phyloP scores from a whole-genome alignment of 1,140 invertebrate genomes.

The Danaus melanippus region DNA sequence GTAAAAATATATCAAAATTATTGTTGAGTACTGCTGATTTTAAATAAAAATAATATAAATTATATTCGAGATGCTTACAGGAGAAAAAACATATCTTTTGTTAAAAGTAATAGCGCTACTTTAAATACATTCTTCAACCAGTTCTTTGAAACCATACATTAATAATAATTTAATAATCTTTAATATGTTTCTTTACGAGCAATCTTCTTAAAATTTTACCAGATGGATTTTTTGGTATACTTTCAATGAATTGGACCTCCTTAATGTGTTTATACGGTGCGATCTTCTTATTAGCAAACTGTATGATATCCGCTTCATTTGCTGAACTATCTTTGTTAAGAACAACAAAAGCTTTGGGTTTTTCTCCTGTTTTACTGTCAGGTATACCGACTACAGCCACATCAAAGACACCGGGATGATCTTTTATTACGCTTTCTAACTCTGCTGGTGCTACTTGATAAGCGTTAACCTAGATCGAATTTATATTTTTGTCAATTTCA shows the following conservation, averaged over 20 bases:
- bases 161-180: no score
- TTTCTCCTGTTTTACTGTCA: constrained; percentile 80
- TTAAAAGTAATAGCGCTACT: no score
- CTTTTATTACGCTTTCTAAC: constrained; percentile 83
- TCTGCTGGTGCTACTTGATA: constrained; percentile 90
- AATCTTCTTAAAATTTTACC: constrained; percentile 83
- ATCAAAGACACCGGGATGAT: constrained; percentile 82
- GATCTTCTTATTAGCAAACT: constrained; percentile 76
- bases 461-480: constrained; percentile 66
- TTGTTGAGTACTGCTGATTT: no score
- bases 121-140: no score
- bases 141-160: no score
- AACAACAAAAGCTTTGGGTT: constrained; percentile 81
- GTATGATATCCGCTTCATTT: constrained; percentile 68
- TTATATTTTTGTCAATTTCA: constrained; percentile 1
- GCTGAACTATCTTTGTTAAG: constrained; percentile 50
- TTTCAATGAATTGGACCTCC: constrained; percentile 77
- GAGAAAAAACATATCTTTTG: no score
- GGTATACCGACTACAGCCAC: constrained; percentile 88
- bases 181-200: constrained; percentile 31
- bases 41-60: no score
- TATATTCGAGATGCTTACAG: no score
- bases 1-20: no score
- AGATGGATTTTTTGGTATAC: constrained; percentile 81
- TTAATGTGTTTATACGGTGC: constrained; percentile 80